Evolutionary conservation across 2,113 vertebrate genomes (phyloP).

Genomic region (Calyptommatus sinebrachiatus): DNA sequence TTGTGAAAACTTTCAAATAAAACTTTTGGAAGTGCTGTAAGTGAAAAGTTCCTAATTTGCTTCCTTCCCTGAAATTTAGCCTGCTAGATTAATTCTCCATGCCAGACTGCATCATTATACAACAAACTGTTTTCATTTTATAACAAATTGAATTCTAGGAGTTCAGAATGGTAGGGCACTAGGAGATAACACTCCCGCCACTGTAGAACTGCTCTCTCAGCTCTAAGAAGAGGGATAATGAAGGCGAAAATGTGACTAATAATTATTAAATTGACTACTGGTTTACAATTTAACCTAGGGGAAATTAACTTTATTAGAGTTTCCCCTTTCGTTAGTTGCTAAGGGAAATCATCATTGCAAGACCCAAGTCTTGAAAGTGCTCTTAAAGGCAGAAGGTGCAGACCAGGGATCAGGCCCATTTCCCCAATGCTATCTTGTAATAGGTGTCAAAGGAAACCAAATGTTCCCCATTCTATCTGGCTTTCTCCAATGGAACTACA

Average conservation of each 20-base stretch:
- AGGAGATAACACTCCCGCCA: not conserved
- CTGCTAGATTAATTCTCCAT: not conserved
- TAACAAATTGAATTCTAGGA: not conserved
- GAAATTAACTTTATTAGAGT: not conserved
- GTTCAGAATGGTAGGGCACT: not conserved
- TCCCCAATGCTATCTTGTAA: not conserved
- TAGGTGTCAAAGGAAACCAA: not conserved
- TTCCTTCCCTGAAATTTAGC: not conserved
- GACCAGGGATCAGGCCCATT: not conserved
- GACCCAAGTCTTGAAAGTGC: not conserved
- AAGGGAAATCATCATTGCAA: not conserved
- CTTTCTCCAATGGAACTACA: not conserved
- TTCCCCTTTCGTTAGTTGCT: not conserved
- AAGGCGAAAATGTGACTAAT: not conserved
- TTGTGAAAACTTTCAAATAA: not conserved
- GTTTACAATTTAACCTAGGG: not conserved
- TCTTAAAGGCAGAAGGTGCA: not conserved
- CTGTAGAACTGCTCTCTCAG: not conserved
- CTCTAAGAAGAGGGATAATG: not conserved
- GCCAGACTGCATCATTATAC: not conserved
- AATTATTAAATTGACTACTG: not conserved
- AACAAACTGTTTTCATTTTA: not conserved
- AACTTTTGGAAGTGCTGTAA: not conserved
- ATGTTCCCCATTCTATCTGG: not conserved
- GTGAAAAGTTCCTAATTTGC: not conserved